Base-by-base conservation (phyloP, 1,140 invertebrate genomes). In the Leptopilina clavipes region DNA sequence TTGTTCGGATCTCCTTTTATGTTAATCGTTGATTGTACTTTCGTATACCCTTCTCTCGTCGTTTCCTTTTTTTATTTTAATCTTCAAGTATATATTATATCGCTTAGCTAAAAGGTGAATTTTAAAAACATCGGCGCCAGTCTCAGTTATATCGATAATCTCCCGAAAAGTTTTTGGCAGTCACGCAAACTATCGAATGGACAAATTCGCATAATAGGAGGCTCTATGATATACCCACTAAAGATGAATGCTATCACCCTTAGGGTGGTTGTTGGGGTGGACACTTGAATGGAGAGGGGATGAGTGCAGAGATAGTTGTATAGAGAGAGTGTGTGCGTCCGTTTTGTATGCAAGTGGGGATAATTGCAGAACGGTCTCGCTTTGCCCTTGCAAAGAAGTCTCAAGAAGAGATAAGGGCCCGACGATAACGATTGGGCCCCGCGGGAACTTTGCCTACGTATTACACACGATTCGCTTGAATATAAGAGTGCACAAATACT, bases 341-440 rank as follows among this genome's bases (percentile, higher is more conserved):
- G 31, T n/a, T 31, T n/a, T 65, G 9, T 9, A 31, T 14, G 3
- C 59, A 65, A 71, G 73, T 71, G 79, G 85, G 84, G 86, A 88
- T 89, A 89, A 89, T 89, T 89, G 86, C 86, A 85, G 84, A 85
- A 86, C 81, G 84, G 81, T 72, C 77, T 87, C 83, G 84, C 86
- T 81, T 87, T 87, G 85, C 86, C 87, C 82, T 81, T 85, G 85
- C 84, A 78, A 82, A 81, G 80, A 82, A 86, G 86, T 83, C 84
- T 84, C 82, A 79, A 84, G 84, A 82, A 76, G 85, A 88, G 87
- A 89, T 89, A 88, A 89, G 87, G 85, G 79, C 76, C 76, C 80
- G 81, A 81, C 84, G 87, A 88, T 88, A 88, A 88, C 82, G 86
- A 88, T 87, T 86, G 80, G 82, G 85, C 86, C 87, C 87, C 84